Evolutionary conservation across 1,140 invertebrate species (phyloP).

Genomic region (Hypothenemus hampei): DNA sequence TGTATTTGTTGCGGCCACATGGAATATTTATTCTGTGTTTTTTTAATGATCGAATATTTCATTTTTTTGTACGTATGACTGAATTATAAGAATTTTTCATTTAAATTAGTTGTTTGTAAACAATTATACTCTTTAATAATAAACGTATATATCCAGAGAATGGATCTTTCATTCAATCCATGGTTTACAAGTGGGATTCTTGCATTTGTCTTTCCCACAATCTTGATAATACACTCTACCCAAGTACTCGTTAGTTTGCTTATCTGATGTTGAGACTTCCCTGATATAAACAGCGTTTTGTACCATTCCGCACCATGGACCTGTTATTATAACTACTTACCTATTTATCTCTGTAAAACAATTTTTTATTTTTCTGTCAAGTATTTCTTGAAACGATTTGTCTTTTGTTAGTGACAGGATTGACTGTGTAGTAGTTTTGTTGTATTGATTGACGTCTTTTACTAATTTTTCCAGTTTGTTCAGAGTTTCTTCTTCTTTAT

Average conservation of each 20-base stretch:
- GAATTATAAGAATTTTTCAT: neutral
- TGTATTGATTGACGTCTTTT: neutral
- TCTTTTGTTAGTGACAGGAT: slow-evolving; percentile 6
- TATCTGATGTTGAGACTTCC: slow-evolving; percentile 4
- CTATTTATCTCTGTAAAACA: slow-evolving; percentile 6
- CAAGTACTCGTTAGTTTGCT: slow-evolving; percentile 2
- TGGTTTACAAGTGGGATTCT: slow-evolving; percentile 1
- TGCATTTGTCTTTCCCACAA: neutral
- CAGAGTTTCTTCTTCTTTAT: slow-evolving; percentile 15
- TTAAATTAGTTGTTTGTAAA: too few relatives aligned
- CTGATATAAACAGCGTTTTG: neutral
- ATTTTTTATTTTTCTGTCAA: neutral
- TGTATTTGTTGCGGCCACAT: slow-evolving; percentile 3
- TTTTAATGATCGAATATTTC: neutral
- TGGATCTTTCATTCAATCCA: neutral
- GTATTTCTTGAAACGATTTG: neutral
- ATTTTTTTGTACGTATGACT: neutral
- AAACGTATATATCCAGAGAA: too few relatives aligned
- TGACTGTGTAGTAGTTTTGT: neutral
- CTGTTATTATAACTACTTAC: neutral
- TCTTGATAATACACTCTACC: neutral
- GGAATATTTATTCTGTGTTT: neutral
- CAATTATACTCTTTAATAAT: too few relatives aligned
- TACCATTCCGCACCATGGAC: neutral
- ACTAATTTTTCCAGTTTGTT: slow-evolving; percentile 9